These are phyloP conservation scores for Plutomurus gul DNA, from an alignment of 1,140 invertebrate genomes.

Conservation along the genomic window DNA sequence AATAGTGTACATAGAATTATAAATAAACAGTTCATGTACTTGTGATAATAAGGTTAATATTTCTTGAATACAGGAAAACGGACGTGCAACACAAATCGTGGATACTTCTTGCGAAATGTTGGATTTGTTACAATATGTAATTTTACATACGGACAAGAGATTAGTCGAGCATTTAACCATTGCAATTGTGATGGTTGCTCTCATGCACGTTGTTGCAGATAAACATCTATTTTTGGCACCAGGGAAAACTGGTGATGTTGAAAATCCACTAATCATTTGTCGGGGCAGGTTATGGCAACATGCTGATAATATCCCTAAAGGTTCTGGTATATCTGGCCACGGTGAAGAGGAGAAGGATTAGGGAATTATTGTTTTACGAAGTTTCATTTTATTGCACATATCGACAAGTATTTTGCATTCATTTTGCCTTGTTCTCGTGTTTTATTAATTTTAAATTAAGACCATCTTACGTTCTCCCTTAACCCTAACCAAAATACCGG, in stretches of 20 bases:
- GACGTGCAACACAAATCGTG: neutral
- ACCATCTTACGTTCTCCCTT: no score
- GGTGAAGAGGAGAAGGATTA: neutral
- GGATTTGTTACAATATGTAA: neutral
- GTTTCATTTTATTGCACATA: no score
- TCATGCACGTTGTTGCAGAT: constrained; percentile 48
- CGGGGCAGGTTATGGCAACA: constrained; percentile 36
- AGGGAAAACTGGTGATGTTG: neutral
- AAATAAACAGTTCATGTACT: neutral
- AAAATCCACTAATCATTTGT: constrained; percentile 31
- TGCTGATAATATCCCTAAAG: constrained; percentile 37
- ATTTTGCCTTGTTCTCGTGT: no score
- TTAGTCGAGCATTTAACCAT: constrained; percentile 28
- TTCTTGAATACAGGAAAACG: constrained; percentile 12
- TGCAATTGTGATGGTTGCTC: constrained; percentile 35
- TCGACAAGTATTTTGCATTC: no score
- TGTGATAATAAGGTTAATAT: neutral
- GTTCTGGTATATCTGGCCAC: neutral
- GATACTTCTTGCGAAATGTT: constrained; percentile 5
- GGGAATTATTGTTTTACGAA: no score
- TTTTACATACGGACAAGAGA: neutral
- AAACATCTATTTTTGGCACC: constrained; percentile 36
- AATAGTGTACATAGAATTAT: neutral
- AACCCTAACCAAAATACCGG: no score
- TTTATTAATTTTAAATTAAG: no score